Base-by-base conservation (phyloP, 1,140 invertebrate species). In the Scaptomyza montana region DNA sequence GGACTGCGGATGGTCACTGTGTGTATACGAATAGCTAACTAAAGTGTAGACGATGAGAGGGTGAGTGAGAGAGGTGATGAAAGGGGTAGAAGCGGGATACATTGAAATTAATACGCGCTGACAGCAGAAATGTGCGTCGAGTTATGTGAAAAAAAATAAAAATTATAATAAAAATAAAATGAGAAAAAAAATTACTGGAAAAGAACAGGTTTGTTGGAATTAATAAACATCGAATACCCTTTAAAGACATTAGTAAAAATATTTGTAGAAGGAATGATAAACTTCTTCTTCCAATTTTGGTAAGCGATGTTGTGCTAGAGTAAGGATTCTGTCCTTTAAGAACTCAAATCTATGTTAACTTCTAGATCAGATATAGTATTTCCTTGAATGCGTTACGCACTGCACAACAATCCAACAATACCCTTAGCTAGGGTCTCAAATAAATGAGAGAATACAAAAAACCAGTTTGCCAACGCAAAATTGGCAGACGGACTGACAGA, bases 91-190 rank as follows among this genome's bases (percentile, higher is more conserved):
- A n/a, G 33, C 5, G 49, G 5, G 5, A 45, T 39, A 41, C 77
- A 87, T 79, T 89, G 84, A 87, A 87, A 87, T 87, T 86, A 86
- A 86, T 86, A 86, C 82, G 78, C 82, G 81, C 64, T 75, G 82
- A 87, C 84, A 81, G 71, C 84, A 82, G 46, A 86, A 87, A 87
- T 87, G 86, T 80, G 77, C 81, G 70, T 81, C 78, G 56, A 80
- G 76, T 72, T 77, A 84, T 84, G 73, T 64, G 39, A 68, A 68
- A 71, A 59, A 28, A 63, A 60, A 46, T 16, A n/a, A n/a, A n/a
- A n/a, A 16, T 16, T 16, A 16, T 16, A 16, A 16, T 16, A 16
- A 16, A 16, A 47, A 16, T 36, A 41, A 12, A 73, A 36, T 10
- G 2, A 45, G n/a, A 9, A 43, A 53, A 16, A 16, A 60, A 28